A percentile compares a stretch with the other conserved stretches of the same genome.
Conservation (phyloP, 2,888 invertebrate genomes). For the Scelioninae gen. 2 region DNA sequence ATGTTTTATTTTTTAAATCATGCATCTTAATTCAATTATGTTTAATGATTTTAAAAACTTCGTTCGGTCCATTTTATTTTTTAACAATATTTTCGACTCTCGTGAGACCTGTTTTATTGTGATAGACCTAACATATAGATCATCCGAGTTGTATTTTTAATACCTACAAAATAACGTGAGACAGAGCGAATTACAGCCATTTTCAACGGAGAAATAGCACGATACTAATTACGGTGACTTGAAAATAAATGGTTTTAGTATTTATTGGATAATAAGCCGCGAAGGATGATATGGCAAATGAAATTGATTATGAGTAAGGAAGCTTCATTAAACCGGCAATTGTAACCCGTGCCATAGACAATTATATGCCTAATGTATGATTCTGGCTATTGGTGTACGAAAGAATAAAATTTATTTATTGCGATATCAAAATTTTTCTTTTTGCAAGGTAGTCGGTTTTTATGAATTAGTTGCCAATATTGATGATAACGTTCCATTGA, state of each 20-base stretch:
- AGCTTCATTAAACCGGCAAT: conserved; percentile 1
- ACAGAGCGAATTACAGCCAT: conserved; percentile 2
- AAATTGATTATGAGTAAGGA: conserved; percentile 1
- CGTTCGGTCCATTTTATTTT: background rate
- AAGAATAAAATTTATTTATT: too few species aligned
- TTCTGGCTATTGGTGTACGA: background rate
- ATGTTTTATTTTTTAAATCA: too few species aligned
- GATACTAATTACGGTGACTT: too few species aligned
- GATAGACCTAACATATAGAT: conserved; percentile 23
- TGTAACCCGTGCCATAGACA: conserved; percentile 9
- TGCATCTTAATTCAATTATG: too few species aligned
- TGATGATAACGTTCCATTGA: too few species aligned
- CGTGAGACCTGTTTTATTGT: conserved; percentile 27
- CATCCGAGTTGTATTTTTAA: conserved; percentile 23
- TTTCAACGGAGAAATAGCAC: background rate
- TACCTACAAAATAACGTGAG: conserved; percentile 16
- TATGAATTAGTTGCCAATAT: too few species aligned
- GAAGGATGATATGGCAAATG: background rate
- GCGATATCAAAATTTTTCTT: too few species aligned
- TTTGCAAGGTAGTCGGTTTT: too few species aligned
- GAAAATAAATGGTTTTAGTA: background rate
- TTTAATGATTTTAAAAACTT: too few species aligned
- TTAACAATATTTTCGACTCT: conserved; percentile 15
- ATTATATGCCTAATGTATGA: conserved; percentile 21
- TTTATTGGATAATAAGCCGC: background rate